Conservation (phyloP, 2,797 vertebrate species). For the Bryconaethiops microstoma region DNA sequence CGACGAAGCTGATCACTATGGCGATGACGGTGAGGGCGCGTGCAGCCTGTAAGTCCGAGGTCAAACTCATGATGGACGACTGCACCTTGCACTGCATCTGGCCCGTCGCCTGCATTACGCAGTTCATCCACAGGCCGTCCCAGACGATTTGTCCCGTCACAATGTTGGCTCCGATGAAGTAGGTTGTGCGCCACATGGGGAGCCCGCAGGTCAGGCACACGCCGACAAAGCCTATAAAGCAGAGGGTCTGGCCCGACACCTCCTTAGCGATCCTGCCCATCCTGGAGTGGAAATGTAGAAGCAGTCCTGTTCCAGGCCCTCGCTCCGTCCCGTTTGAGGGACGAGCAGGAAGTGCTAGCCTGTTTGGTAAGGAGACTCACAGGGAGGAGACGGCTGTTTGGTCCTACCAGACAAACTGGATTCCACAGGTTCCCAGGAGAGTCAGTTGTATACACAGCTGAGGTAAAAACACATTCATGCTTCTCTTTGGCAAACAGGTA, state of each 20-base stretch:
- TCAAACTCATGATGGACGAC: constrained; percentile 69
- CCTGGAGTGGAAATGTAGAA: constrained; percentile 1
- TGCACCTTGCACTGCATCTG: constrained; percentile 82
- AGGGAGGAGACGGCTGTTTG: constrained; percentile 59
- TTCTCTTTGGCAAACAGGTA: not conserved
- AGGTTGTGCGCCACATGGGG: constrained; percentile 80
- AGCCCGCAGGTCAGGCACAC: constrained; percentile 70
- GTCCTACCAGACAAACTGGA: constrained; percentile 69
- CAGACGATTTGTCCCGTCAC: constrained; percentile 78
- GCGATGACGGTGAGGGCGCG: constrained; percentile 74
- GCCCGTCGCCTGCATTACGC: constrained; percentile 81
- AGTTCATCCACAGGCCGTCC: constrained; percentile 85
- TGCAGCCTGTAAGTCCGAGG: constrained; percentile 73
- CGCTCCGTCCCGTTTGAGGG: constrained; percentile 29
- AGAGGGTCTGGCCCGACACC: constrained; percentile 70
- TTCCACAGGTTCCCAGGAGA: constrained; percentile 57
- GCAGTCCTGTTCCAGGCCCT: not conserved
- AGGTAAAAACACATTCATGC: not conserved
- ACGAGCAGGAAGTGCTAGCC: constrained; percentile 53
- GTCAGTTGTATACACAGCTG: not conserved
- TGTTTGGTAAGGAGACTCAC: constrained; percentile 40
- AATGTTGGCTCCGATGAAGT: constrained; percentile 80
- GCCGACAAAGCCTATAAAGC: constrained; percentile 71
- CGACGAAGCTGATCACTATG: constrained; percentile 73
- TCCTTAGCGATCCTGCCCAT: constrained; percentile 79